Conservation (phyloP, 2,113 vertebrate species). For the Calyptomena viridis region DNA sequence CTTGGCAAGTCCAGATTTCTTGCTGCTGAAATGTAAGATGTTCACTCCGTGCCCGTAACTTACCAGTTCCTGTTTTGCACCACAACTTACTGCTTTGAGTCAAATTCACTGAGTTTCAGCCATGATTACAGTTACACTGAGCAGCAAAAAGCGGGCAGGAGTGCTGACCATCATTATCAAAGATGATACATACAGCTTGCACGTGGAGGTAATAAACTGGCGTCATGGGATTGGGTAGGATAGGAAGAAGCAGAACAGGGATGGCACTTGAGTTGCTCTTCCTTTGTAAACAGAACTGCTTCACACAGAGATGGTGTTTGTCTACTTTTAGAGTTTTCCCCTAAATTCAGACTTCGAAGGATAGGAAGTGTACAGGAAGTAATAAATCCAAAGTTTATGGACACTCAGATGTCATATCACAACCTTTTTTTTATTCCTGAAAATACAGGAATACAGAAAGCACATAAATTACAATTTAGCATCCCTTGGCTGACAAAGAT, state of each 20-base stretch:
- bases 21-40: rapidly evolving
- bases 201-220: background rate
- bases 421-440: background rate
- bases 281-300: background rate
- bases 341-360: background rate
- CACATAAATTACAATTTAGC: background rate
- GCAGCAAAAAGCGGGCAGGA: background rate
- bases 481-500: background rate
- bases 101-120: background rate
- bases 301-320: background rate
- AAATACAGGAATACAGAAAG: no score
- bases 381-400: background rate
- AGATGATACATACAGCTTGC: background rate
- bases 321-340: background rate
- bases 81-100: background rate
- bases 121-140: rapidly evolving
- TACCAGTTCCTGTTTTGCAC: background rate
- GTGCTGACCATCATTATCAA: background rate
- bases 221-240: background rate
- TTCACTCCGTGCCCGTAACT: background rate
- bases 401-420: background rate
- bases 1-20: background rate
- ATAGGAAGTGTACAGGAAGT: background rate
- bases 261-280: background rate
- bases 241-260: background rate